Conservation (phyloP, 2,113 vertebrate species). For the Bambusicola thoracicus region DNA sequence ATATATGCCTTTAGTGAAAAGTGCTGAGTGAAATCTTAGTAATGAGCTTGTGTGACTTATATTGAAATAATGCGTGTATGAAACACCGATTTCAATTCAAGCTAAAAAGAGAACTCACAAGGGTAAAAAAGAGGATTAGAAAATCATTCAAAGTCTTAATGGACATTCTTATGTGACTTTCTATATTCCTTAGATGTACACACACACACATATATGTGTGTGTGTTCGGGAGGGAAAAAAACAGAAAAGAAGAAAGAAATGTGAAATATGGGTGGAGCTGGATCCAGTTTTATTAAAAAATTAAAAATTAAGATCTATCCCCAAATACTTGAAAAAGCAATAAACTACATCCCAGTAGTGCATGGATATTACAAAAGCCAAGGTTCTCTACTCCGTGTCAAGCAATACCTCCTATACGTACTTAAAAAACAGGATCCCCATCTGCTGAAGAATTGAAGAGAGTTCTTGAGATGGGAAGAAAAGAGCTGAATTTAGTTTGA, state of each 20-base stretch:
- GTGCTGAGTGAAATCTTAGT: not conserved
- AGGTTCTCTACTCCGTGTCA: not conserved
- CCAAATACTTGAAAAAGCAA: not conserved
- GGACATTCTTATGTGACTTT: not conserved
- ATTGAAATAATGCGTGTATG: not conserved
- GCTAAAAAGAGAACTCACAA: not conserved
- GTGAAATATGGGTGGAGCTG: not conserved
- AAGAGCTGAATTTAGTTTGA: slow-evolving; percentile 24
- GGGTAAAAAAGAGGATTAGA: not conserved
- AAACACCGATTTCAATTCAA: not conserved
- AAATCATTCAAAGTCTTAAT: not conserved
- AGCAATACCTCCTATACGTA: not conserved
- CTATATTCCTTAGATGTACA: not conserved
- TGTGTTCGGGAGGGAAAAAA: not conserved
- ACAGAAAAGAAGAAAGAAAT: not conserved
- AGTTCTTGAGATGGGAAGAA: slow-evolving; percentile 18
- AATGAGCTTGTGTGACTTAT: not conserved
- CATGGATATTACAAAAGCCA: not conserved
- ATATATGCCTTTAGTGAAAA: not conserved
- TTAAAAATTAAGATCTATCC: not conserved
- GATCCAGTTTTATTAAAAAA: not conserved
- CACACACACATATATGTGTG: no score
- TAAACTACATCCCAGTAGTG: not conserved
- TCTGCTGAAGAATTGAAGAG: slow-evolving; percentile 21
- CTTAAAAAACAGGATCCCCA: slow-evolving; percentile 7